These are phyloP conservation scores for Oryzaephilus surinamensis DNA, from an alignment of 1,140 invertebrate genomes.

Conservation along the genomic window DNA sequence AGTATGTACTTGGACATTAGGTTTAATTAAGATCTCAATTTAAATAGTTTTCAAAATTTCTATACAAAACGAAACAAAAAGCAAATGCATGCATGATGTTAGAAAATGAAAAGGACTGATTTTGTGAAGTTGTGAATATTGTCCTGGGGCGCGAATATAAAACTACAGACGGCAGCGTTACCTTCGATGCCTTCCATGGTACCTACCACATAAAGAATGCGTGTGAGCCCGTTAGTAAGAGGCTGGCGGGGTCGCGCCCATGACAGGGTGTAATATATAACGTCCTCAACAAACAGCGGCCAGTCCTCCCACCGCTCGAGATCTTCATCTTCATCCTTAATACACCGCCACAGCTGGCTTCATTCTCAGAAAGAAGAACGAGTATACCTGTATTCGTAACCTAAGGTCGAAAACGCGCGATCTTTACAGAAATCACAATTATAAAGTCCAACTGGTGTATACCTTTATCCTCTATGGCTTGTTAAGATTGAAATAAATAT, in stretches of 20 bases:
- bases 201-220: slow-evolving; percentile 23
- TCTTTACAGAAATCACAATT: no score
- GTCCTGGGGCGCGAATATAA: slow-evolving; percentile 4
- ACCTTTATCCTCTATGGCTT: no score
- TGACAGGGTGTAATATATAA: slow-evolving; percentile 31
- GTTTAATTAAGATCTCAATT: no score
- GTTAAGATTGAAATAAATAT: no score
- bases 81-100: not conserved
- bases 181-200: slow-evolving; percentile 11
- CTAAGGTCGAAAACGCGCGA: no score
- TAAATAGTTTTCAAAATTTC: no score
- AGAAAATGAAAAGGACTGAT: no score
- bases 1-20: no score
- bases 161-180: slow-evolving; percentile 11
- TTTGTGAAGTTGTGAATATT: slow-evolving; percentile 2
- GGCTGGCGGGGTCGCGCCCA: slow-evolving; percentile 20
- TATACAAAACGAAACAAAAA: no score
- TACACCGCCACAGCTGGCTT: slow-evolving; percentile 24
- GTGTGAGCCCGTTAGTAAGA: slow-evolving; percentile 23
- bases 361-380: slow-evolving; percentile 26
- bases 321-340: slow-evolving; percentile 23
- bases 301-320: slow-evolving; percentile 23
- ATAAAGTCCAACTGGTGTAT: no score
- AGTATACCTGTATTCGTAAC: no score
- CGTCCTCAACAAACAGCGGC: slow-evolving; percentile 28